Base-by-base conservation (phyloP, 1,140 invertebrate species). In the Eriosoma lanigerum region DNA sequence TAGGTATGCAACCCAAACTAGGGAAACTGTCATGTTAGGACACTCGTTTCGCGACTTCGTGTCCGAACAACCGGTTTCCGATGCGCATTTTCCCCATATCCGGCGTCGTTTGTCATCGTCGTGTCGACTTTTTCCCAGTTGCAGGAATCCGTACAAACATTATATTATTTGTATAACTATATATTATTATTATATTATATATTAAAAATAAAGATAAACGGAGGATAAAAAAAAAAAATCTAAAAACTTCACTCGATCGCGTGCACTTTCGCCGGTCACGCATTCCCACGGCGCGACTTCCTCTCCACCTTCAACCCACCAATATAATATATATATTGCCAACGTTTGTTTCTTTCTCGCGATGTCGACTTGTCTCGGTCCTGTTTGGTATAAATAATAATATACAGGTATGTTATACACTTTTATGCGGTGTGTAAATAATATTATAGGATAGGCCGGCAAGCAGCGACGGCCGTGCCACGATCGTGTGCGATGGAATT, bases 211-310 rank as follows among this genome's bases (percentile, higher is more conserved):
- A 38, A 38, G 32, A 38, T 38, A 38, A 4, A 38, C 8, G 8
- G 32, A 8, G 32, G 32, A 38, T n/a, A 48, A 29, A 1, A 1
- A 26, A 50, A 70, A 72, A 52, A 73, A 19, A 54, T 52, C 21
- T 50, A 72, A 72, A 54, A 76, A 72, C 46, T 26, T 70, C 46
- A 17, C 13, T 4, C 6, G 46, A 50, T 44, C 72, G 52, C 29
- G 52, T 58, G 72, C 17, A 44, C 72, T 76, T 76, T 76, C 72
- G 29, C 72, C 32, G 29, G 72, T 76, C 72, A 58, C 72, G 72
- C 44, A 76, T 76, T 76, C 72, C 72, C 72, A 76, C 72, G 72
- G 54, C 68, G 17, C 17, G n/a, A 48, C 15, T 12, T 21, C n/a
- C n/a, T 8, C 21, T 24, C n/a, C 5, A 13, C 6, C 66, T 24